Percentiles rank a stretch among this genome's conserved stretches.
phyloP scores from a whole-genome alignment of 2,113 vertebrate genomes.

The Clarias macrocephalus region DNA sequence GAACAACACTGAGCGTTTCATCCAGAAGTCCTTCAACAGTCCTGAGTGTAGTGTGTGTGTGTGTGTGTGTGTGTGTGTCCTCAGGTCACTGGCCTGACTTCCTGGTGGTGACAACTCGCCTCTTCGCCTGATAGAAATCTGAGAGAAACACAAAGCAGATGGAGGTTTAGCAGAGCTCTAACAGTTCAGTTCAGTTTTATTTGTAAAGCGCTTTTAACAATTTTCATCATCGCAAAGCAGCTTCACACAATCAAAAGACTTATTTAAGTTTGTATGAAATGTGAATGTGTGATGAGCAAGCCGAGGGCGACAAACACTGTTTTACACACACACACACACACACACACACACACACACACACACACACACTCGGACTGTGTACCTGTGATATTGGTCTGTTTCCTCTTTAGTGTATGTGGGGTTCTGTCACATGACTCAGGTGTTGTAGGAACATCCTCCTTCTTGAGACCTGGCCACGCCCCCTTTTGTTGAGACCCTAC shows the following conservation, averaged over 20 bases:
- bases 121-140: slow-evolving; percentile 90
- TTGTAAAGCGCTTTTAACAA: too few relatives aligned
- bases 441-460: neutral
- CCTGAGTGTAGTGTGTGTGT: slow-evolving; percentile 56
- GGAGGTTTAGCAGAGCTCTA: neutral
- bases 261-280: too few relatives aligned
- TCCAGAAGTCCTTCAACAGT: slow-evolving; percentile 34
- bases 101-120: slow-evolving; percentile 67
- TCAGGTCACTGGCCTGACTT: slow-evolving; percentile 76
- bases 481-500: neutral
- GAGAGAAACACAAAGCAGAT: neutral
- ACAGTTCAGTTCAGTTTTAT: too few relatives aligned
- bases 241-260: too few relatives aligned
- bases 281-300: too few relatives aligned
- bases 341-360: neutral
- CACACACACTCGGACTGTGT: neutral
- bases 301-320: too few relatives aligned
- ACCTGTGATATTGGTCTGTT: slow-evolving; percentile 34
- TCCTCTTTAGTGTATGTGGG: slow-evolving; percentile 7
- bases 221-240: too few relatives aligned
- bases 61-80: slow-evolving; percentile 27
- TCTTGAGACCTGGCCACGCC: neutral
- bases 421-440: neutral
- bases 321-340: neutral
- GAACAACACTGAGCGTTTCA: neutral